Conservation (phyloP, 2,888 invertebrate species). For the Tipula vernalis region DNA sequence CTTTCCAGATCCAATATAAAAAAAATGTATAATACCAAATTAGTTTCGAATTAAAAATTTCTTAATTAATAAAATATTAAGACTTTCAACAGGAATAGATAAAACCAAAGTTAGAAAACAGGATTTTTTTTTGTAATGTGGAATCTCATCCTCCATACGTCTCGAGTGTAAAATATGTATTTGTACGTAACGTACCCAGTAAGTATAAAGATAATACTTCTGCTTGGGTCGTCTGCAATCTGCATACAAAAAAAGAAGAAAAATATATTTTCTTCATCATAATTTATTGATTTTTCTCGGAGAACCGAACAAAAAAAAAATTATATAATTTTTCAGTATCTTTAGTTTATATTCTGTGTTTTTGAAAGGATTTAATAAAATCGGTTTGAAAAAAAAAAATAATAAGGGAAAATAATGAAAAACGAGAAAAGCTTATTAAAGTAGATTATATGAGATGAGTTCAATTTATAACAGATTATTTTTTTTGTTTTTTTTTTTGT, state of each 20-base stretch:
- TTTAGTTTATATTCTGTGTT: neutral
- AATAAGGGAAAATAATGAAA: constrained; percentile 1
- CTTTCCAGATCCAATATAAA: neutral
- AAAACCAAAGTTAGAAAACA: neutral
- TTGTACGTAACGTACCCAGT: neutral
- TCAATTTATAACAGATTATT: constrained; percentile 4
- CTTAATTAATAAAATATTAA: constrained; percentile 10
- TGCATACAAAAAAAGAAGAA: neutral
- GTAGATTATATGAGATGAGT: constrained; percentile 4
- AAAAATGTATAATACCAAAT: neutral
- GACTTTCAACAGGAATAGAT: neutral
- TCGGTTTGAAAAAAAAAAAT: neutral
- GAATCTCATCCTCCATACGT: neutral
- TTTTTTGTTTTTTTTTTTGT: neutral
- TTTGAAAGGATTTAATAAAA: neutral
- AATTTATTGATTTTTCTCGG: neutral
- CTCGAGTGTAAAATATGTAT: neutral
- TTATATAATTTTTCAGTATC: neutral
- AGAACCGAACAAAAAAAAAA: neutral
- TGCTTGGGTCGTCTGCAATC: neutral
- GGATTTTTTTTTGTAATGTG: neutral
- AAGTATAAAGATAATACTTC: neutral
- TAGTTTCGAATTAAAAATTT: constrained; percentile 9
- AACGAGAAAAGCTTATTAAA: constrained; percentile 4
- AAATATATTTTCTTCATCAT: neutral